Evolutionary conservation across 1,140 invertebrate genomes (phyloP), one percentile per base, ranked within the genome.

Genomic region (Aricia agestis): DNA sequence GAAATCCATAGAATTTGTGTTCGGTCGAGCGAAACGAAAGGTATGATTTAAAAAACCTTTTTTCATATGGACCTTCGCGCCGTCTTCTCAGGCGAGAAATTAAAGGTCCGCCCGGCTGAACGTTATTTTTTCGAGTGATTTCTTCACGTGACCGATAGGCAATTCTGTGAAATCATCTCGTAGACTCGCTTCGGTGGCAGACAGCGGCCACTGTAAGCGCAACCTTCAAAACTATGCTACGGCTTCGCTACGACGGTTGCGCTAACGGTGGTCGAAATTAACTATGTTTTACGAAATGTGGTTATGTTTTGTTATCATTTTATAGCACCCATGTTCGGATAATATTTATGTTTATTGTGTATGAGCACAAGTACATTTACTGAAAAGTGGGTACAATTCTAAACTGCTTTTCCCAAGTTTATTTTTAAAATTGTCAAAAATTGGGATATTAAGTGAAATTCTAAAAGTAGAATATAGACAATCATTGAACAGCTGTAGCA

Each of bases 1-100:
- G 71, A 69, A 70, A 76, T 74, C 75, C 74, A 72, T 70, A 73
- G 76, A 65, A 45, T 72, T 72, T 69, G 70, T 74, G 78, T 79
- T 80, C 77, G 75, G 73, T 70, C 69, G 78, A 79, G 82, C 76
- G 73, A 76, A 75, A 80, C 82, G 77, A 81, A 83, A 82, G 74
- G 76, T 72, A 69, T 74, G 76, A 79, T 81, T 81, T 80, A 77
- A 81, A 79, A 77, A 81, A 83, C 76, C 79, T 79, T 77, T 77
- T 76, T 63, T 63, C 59, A 63, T 63, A 63, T 63, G 59, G 59
- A 63, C 73, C 67, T 73, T 73, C 75, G 73, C 72, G 76, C 66
- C 69, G 69, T 77, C 73, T 76, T 80, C 71, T 78, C 75, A 83
- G 74, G 78, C 83, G 83, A 82, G 76, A 85, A 83, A 85, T 83